Conservation (phyloP, 2,113 vertebrate genomes). For the Brachypodius melanocephalos region DNA sequence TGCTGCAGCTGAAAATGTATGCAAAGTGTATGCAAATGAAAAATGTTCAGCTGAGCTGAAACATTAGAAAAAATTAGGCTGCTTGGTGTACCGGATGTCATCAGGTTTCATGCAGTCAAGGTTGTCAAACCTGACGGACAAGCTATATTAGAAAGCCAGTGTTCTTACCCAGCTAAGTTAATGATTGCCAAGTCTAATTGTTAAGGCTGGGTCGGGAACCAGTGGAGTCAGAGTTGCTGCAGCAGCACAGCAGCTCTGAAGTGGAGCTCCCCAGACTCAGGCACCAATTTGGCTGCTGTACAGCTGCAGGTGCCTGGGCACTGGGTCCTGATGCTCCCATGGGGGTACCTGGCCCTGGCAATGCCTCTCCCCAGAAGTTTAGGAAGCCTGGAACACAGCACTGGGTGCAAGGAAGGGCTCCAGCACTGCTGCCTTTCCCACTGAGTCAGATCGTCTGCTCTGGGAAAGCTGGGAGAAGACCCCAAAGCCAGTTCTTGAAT, state of each 20-base stretch:
- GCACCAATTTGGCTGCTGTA: not conserved
- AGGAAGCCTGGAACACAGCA: not conserved
- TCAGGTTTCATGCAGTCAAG: not conserved
- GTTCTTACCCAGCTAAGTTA: not conserved
- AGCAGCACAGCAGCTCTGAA: not conserved
- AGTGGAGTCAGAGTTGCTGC: not conserved
- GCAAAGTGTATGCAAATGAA: not conserved
- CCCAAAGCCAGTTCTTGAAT: not conserved
- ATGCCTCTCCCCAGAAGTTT: not conserved
- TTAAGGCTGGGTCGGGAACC: not conserved
- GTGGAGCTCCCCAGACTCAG: too few relatives aligned
- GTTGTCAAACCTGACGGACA: not conserved
- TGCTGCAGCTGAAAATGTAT: not conserved
- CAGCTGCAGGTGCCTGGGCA: accelerated
- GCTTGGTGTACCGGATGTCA: accelerated
- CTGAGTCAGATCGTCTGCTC: not conserved
- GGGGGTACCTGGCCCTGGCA: not conserved
- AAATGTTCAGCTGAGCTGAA: not conserved
- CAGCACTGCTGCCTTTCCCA: not conserved
- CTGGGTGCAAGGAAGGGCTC: not conserved
- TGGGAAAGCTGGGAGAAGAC: not conserved
- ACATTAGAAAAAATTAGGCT: not conserved
- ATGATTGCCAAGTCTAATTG: not conserved
- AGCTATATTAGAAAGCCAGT: not conserved
- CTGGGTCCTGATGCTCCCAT: accelerated